These are phyloP conservation scores for Ceratosolen fusciceps DNA, from an alignment of 1,140 invertebrate genomes.

Conservation along the genomic window DNA sequence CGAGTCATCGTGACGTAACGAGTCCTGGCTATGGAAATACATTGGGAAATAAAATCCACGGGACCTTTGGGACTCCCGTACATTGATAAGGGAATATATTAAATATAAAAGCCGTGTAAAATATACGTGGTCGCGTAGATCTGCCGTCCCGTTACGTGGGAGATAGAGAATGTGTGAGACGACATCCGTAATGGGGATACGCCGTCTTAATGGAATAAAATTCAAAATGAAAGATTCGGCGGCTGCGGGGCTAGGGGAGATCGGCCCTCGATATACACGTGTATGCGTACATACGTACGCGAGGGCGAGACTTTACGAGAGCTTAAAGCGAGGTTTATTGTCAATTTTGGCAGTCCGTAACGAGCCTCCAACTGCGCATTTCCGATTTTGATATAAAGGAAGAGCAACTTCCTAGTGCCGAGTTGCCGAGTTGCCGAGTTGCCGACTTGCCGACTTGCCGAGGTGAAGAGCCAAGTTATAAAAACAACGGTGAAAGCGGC, in stretches of 20 bases:
- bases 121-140: conserved; percentile 5
- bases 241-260: background rate
- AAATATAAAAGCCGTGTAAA: background rate
- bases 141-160: too few relatives aligned
- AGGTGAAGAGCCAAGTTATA: conserved; percentile 11
- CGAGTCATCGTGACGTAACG: too few relatives aligned
- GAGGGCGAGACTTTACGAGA: background rate
- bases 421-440: background rate
- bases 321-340: conserved; percentile 37
- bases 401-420: too few relatives aligned
- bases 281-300: background rate
- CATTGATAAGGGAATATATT: too few relatives aligned
- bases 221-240: background rate
- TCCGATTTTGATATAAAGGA: background rate
- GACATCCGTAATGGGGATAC: background rate
- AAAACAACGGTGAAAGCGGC: conserved; percentile 14
- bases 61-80: background rate
- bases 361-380: conserved; percentile 24
- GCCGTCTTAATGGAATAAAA: background rate
- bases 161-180: too few relatives aligned
- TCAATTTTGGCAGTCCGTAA: conserved; percentile 21
- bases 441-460: background rate
- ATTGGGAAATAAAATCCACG: too few relatives aligned
- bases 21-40: too few relatives aligned
- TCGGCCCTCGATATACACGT: background rate